phyloP scores from a whole-genome alignment of 2,888 invertebrate species.

The Prenolepis imparis region DNA sequence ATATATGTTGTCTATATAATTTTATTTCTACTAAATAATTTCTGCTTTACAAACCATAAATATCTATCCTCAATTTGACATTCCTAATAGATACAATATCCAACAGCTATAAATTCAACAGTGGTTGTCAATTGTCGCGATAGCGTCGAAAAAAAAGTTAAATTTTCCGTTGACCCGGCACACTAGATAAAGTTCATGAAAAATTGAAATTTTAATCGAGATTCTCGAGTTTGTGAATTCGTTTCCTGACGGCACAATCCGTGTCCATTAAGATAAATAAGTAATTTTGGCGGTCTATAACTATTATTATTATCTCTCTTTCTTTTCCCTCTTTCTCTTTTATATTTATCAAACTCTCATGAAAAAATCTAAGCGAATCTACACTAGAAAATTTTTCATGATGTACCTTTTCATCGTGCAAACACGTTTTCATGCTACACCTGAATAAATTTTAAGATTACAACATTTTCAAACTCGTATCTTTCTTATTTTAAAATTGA shows the following conservation, averaged over 20 bases:
- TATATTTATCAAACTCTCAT: neutral
- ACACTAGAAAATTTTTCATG: neutral
- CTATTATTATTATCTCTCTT: conserved; percentile 55
- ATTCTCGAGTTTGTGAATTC: conserved; percentile 42
- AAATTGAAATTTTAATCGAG: conserved; percentile 64
- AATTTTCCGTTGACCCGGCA: neutral
- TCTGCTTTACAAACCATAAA: neutral
- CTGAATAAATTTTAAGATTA: conserved; percentile 59
- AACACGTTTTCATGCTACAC: conserved; percentile 40
- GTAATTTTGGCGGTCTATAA: conserved; percentile 46
- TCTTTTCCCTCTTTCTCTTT: neutral
- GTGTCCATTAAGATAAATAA: conserved; percentile 38
- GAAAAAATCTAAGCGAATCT: conserved; percentile 11
- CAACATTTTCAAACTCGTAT: conserved; percentile 63
- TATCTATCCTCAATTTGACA: neutral
- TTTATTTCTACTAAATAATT: neutral
- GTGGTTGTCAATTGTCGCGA: neutral
- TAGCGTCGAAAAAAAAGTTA: neutral
- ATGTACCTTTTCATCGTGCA: neutral
- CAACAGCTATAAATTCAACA: neutral
- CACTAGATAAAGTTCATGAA: conserved; percentile 52
- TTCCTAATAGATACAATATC: conserved; percentile 1
- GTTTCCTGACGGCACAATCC: neutral
- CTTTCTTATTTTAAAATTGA: conserved; percentile 67
- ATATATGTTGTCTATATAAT: too few relatives aligned